phyloP scores from a whole-genome alignment of 2,888 invertebrate species.

The Adineta ricciae region DNA sequence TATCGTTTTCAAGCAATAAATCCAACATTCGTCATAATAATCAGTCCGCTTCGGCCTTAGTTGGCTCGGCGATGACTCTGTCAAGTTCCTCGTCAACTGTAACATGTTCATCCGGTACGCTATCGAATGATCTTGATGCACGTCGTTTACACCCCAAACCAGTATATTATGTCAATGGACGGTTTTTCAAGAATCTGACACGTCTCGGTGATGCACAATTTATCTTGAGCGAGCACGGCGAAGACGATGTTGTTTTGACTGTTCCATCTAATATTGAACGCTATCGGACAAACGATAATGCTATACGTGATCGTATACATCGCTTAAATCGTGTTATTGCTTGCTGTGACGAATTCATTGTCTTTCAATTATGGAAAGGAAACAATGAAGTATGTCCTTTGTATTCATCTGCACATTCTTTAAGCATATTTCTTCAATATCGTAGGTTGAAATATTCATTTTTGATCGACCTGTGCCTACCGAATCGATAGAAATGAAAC shows the following conservation, averaged over 20 bases:
- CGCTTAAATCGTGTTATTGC: conserved; percentile 26
- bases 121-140: background rate
- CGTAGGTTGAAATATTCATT: conserved; percentile 9
- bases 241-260: conserved; percentile 18
- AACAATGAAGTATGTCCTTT: conserved; percentile 3
- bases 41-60: background rate
- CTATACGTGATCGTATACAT: background rate
- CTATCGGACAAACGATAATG: background rate
- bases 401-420: background rate
- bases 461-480: background rate
- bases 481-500: background rate
- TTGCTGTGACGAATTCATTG: conserved; percentile 14
- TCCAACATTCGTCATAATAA: background rate
- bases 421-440: background rate
- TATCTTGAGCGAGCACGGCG: background rate
- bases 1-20: background rate
- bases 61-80: background rate
- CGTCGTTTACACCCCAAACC: background rate
- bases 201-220: conserved; percentile 26
- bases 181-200: conserved; percentile 22
- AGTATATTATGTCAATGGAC: conserved; percentile 21
- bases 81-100: background rate
- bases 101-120: background rate
- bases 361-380: conserved; percentile 28
- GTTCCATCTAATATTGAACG: conserved; percentile 21